Conservation (phyloP, 2,797 vertebrate genomes). For the Babyrousa celebensis region DNA sequence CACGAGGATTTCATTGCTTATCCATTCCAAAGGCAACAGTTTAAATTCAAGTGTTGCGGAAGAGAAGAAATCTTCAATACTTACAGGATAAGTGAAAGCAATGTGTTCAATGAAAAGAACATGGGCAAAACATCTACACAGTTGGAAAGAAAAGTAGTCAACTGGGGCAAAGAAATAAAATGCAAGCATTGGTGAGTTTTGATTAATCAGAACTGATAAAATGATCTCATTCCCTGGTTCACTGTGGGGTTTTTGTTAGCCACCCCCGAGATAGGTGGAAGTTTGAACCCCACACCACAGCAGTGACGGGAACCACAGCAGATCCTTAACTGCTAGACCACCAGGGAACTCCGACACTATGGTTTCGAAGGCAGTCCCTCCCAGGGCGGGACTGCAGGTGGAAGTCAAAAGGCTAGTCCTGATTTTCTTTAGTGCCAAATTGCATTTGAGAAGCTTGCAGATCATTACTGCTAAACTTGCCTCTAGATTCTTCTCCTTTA, state of each 20-base stretch:
- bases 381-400: background rate
- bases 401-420: background rate
- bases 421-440: background rate
- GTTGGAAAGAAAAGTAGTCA: background rate
- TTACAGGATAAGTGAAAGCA: background rate
- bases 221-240: background rate
- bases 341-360: too few species aligned
- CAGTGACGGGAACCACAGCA: too few species aligned
- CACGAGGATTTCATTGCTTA: too few species aligned
- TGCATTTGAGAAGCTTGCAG: conserved; percentile 1
- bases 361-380: background rate
- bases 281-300: too few species aligned
- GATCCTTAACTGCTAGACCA: too few species aligned
- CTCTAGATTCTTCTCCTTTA: conserved; percentile 33
- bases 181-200: background rate
- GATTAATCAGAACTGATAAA: background rate
- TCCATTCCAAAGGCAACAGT: too few species aligned
- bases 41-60: background rate
- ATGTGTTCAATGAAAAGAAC: background rate
- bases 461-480: conserved; percentile 3
- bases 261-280: too few species aligned
- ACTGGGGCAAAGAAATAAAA: background rate
- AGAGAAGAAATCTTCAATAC: background rate
- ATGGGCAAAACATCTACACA: background rate
- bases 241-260: too few species aligned